Conservation (phyloP, 2,797 vertebrate genomes). For the Chrysocyon brachyurus region DNA sequence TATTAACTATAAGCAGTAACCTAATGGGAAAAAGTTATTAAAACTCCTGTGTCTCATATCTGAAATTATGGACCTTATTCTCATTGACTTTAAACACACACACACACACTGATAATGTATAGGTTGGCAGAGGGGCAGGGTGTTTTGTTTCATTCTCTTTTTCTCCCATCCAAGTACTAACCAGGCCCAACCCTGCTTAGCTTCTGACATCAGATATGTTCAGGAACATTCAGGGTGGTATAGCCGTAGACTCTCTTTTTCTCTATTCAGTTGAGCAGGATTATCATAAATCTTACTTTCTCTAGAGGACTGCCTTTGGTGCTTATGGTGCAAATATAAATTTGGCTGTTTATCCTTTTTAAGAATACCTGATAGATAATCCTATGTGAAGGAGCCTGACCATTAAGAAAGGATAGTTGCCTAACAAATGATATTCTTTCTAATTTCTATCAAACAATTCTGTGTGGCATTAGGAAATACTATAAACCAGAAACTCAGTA, state of each 20-base stretch:
- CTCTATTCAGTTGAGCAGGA: neutral
- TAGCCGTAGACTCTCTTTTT: neutral
- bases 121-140: neutral
- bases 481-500: constrained; percentile 46
- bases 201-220: neutral
- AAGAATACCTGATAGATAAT: constrained; percentile 58
- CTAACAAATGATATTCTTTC: constrained; percentile 69
- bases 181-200: neutral
- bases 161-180: neutral
- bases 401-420: constrained; percentile 67
- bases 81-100: neutral
- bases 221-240: neutral
- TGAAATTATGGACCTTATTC: neutral
- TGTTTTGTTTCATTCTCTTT: neutral
- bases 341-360: constrained; percentile 64
- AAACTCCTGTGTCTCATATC: neutral
- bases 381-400: constrained; percentile 49
- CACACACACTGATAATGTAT: neutral
- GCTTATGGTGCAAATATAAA: neutral
- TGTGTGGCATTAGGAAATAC: constrained; percentile 45
- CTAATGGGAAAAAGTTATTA: neutral
- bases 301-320: constrained; percentile 19
- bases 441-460: constrained; percentile 60
- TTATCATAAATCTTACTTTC: constrained; percentile 64
- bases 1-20: neutral